These are phyloP conservation scores for Periophthalmus magnuspinnatus DNA, from an alignment of 2,797 vertebrate genomes.

Conservation along the genomic window DNA sequence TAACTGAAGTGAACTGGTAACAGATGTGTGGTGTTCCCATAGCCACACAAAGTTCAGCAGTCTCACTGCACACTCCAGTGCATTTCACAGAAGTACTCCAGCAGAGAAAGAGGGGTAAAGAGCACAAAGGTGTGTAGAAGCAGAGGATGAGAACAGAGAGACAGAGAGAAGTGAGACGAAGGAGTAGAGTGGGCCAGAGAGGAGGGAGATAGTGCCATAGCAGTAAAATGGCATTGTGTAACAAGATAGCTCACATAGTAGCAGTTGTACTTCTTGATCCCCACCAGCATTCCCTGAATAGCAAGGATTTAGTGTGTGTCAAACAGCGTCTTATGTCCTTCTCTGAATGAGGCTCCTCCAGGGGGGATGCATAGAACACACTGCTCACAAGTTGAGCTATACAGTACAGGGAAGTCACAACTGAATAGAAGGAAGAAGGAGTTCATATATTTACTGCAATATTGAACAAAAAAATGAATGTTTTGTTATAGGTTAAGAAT, in stretches of 20 bases:
- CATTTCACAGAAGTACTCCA: slow-evolving; percentile 53
- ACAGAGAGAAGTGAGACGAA: slow-evolving; percentile 55
- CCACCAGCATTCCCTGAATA: slow-evolving; percentile 76
- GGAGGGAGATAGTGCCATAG: slow-evolving; percentile 86
- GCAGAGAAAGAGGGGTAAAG: slow-evolving; percentile 52
- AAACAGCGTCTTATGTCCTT: slow-evolving; percentile 18
- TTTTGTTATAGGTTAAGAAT: not conserved
- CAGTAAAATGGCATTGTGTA: slow-evolving; percentile 90
- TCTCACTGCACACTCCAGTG: slow-evolving; percentile 38
- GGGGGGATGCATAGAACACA: slow-evolving; percentile 39
- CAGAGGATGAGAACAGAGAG: slow-evolving; percentile 28
- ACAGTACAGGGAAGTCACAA: not conserved
- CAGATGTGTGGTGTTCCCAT: slow-evolving; percentile 38
- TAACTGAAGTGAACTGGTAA: slow-evolving; percentile 6
- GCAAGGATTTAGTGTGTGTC: slow-evolving; percentile 79
- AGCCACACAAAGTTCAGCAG: slow-evolving; percentile 49
- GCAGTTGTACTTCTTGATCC: slow-evolving; percentile 79
- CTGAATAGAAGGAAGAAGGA: not conserved
- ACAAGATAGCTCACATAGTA: slow-evolving; percentile 89
- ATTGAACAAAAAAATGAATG: not conserved
- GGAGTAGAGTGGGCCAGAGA: slow-evolving; percentile 81
- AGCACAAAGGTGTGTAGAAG: slow-evolving; percentile 43
- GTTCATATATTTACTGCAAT: not conserved
- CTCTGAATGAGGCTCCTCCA: slow-evolving; percentile 37
- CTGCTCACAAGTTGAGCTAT: slow-evolving; percentile 33